These are phyloP conservation scores for Gasterosteus aculeatus DNA, from an alignment of 2,113 vertebrate genomes.

Conservation along the genomic window DNA sequence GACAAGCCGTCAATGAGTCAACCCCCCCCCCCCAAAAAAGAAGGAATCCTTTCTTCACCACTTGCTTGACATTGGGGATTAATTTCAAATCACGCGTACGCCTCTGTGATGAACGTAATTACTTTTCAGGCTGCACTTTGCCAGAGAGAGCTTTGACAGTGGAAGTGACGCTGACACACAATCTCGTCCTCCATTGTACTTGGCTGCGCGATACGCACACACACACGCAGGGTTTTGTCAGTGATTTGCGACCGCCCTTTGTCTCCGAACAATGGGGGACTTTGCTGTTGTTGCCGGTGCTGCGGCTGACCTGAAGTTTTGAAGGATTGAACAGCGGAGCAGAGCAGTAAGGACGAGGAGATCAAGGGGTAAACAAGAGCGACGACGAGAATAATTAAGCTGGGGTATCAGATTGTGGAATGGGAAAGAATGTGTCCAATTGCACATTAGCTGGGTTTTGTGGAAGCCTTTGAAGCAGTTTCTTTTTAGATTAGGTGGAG, in stretches of 20 bases:
- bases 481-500: not conserved
- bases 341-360: not conserved
- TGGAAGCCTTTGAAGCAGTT: not conserved
- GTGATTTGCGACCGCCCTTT: conserved; percentile 60
- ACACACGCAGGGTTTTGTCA: conserved; percentile 27
- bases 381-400: not conserved
- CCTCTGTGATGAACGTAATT: conserved; percentile 68
- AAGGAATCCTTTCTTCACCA: conserved; percentile 5
- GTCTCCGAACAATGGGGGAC: conserved; percentile 55
- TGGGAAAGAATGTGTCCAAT: not conserved
- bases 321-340: not conserved
- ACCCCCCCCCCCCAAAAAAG: not conserved
- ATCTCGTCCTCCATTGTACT: conserved; percentile 62
- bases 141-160: conserved; percentile 49
- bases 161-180: conserved; percentile 57
- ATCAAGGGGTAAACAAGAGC: not conserved
- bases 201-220: conserved; percentile 29
- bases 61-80: conserved; percentile 68
- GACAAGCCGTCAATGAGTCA: conserved; percentile 30
- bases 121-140: conserved; percentile 60
- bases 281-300: conserved; percentile 34
- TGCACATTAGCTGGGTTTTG: not conserved
- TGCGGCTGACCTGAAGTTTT: conserved; percentile 46
- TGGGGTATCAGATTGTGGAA: not conserved
- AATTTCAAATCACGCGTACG: conserved; percentile 58